Conservation (phyloP, 2,797 vertebrate species). For the Philypnodon macrostomus region DNA sequence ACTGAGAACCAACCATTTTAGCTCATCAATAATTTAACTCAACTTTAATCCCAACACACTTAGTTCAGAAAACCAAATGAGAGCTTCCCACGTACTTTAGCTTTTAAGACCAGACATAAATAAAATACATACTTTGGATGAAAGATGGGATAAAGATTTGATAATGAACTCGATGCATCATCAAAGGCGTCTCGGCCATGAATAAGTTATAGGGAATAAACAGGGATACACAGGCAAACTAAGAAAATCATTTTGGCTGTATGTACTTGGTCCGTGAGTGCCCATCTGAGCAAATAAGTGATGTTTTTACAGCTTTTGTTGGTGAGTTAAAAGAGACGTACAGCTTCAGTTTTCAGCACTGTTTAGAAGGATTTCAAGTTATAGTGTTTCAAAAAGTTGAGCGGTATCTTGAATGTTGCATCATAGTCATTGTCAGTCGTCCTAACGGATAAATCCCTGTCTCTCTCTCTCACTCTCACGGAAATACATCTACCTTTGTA, state of each 20-base stretch:
- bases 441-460: conserved; percentile 4
- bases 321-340: conserved; percentile 12
- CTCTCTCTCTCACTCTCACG: conserved; percentile 22
- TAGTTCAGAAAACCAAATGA: conserved; percentile 65
- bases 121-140: conserved; percentile 57
- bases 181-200: conserved; percentile 68
- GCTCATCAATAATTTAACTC: conserved; percentile 71
- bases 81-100: conserved; percentile 62
- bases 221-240: conserved; percentile 39
- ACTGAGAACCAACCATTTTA: conserved; percentile 62
- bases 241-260: conserved; percentile 26
- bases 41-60: conserved; percentile 65
- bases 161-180: conserved; percentile 73
- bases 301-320: conserved; percentile 11
- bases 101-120: conserved; percentile 58
- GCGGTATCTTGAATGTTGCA: conserved; percentile 12
- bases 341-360: conserved; percentile 4
- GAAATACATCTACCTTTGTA: conserved; percentile 26
- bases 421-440: conserved; percentile 8
- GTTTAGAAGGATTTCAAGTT: background rate
- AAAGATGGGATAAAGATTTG: conserved; percentile 70
- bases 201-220: conserved; percentile 76
- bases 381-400: conserved; percentile 6
- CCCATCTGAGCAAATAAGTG: conserved; percentile 31
- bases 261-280: conserved; percentile 47